These are phyloP conservation scores for Mamestra brassicae DNA, from an alignment of 2,888 invertebrate species.

Conservation along the genomic window DNA sequence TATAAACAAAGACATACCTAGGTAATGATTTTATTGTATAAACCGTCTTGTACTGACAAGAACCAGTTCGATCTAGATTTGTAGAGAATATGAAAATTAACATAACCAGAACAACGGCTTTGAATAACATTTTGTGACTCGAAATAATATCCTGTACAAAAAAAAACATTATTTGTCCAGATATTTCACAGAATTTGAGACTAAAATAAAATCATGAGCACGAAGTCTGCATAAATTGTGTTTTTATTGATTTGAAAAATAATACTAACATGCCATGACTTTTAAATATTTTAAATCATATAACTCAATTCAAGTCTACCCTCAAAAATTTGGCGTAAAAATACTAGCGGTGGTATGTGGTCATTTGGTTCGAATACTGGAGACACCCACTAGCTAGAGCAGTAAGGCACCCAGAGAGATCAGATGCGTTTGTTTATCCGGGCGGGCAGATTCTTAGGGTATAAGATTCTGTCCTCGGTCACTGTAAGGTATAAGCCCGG, in stretches of 20 bases:
- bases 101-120: slow-evolving; percentile 38
- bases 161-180: background rate
- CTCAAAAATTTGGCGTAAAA: background rate
- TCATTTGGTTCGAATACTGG: too few species aligned
- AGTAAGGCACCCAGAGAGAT: too few species aligned
- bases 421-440: too few species aligned
- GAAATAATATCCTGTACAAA: slow-evolving; percentile 13
- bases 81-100: slow-evolving; percentile 13
- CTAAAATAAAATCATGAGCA: slow-evolving; percentile 4
- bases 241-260: background rate
- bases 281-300: background rate
- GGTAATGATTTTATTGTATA: background rate
- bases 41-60: background rate
- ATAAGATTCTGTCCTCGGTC: too few species aligned
- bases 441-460: too few species aligned
- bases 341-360: too few species aligned
- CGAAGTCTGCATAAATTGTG: background rate
- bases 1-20: slow-evolving; percentile 21
- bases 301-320: background rate
- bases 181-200: background rate
- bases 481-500: too few species aligned
- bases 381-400: too few species aligned
- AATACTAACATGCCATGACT: background rate
- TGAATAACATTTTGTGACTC: background rate
- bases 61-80: slow-evolving; percentile 17